Evolutionary conservation across 2,113 vertebrate species (phyloP).

Genomic region (Xenotilapia longispinis): DNA sequence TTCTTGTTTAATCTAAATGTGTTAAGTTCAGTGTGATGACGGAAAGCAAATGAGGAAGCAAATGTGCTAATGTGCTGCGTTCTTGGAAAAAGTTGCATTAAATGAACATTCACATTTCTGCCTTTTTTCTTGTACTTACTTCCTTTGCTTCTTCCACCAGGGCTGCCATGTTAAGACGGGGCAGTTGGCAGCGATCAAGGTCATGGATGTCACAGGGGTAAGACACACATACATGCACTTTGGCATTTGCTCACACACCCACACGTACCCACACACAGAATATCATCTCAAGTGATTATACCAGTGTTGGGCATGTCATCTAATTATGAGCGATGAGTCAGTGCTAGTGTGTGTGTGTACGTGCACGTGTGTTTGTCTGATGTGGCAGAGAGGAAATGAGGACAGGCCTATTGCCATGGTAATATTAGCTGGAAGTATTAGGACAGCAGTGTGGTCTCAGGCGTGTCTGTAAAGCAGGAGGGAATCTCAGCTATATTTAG

Average conservation of each 20-base stretch:
- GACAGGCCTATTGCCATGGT: conserved; percentile 55
- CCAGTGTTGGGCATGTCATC: conserved; percentile 19
- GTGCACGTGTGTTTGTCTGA: background rate
- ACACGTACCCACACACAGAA: background rate
- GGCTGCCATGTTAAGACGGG: conserved; percentile 75
- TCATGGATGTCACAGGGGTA: conserved; percentile 77
- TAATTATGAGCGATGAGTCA: conserved; percentile 53
- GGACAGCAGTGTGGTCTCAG: conserved; percentile 48
- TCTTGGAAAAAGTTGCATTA: background rate
- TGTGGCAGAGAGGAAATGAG: conserved; percentile 44
- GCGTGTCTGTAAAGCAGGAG: conserved; percentile 41
- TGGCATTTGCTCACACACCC: background rate
- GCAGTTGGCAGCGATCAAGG: conserved; percentile 74
- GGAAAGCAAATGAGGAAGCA: background rate
- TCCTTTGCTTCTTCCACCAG: conserved; percentile 30
- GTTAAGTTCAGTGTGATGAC: background rate
- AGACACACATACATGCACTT: conserved; percentile 6
- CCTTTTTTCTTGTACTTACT: background rate
- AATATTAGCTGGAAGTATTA: conserved; percentile 48
- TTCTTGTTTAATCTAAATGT: background rate
- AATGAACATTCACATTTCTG: background rate
- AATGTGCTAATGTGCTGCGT: background rate
- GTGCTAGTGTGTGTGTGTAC: background rate
- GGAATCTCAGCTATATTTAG: conserved; percentile 57
- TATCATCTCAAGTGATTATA: conserved; percentile 38